A percentile compares a stretch with the other conserved stretches of the same genome.
Conservation (phyloP, 2,797 vertebrate genomes). For the Urosaurus nigricauda region DNA sequence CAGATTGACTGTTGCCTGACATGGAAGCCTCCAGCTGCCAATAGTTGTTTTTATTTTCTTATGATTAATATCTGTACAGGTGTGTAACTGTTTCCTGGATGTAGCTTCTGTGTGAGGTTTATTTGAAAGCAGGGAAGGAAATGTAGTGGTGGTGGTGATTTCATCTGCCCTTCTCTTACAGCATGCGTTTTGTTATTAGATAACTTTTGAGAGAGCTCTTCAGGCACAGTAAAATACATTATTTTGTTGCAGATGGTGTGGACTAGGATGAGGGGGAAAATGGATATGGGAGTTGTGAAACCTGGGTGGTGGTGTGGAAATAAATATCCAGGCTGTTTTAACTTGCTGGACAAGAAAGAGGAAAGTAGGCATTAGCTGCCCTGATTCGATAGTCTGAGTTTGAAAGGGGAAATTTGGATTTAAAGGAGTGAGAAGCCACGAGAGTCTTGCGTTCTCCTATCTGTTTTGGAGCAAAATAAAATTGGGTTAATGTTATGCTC, state of each 20-base stretch:
- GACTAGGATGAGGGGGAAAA: neutral
- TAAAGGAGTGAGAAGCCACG: neutral
- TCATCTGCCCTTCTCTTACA: neutral
- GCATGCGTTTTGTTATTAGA: neutral
- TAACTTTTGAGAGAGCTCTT: neutral
- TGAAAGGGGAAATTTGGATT: neutral
- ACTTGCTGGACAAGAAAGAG: neutral
- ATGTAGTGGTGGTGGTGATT: neutral
- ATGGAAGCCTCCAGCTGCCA: no score
- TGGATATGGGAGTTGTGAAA: neutral
- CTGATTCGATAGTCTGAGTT: neutral
- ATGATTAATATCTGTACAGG: neutral
- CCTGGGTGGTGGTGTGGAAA: neutral
- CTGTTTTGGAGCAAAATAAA: neutral
- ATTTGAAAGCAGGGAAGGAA: neutral
- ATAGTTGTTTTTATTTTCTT: no score
- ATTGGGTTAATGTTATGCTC: conserved; percentile 1
- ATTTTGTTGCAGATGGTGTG: neutral
- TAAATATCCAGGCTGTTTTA: neutral
- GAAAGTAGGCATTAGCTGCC: neutral
- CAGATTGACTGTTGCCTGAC: no score
- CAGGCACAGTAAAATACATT: neutral
- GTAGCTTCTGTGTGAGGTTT: neutral
- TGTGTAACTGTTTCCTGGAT: neutral
- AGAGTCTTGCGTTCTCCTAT: neutral